A percentile compares a stretch with the other conserved stretches of the same genome.
Conservation (phyloP, 2,797 vertebrate species). For the Loriculus beryllinus region DNA sequence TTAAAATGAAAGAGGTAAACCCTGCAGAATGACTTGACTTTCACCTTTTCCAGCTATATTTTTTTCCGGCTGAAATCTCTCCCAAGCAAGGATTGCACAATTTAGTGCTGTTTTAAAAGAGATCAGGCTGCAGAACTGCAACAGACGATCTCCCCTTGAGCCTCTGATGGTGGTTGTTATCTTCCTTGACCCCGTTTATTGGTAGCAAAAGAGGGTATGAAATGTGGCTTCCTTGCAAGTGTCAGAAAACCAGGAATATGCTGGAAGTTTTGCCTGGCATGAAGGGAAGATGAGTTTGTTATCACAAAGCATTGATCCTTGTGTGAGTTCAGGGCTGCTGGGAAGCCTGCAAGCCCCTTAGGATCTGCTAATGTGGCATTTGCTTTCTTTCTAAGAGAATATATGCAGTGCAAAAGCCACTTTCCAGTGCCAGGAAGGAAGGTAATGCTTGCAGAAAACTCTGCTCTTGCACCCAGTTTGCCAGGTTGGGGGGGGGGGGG, state of each 20-base stretch:
- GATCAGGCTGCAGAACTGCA: not conserved
- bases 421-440: not conserved
- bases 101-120: not conserved
- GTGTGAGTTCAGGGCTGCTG: not conserved
- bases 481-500: not conserved
- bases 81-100: not conserved
- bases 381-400: not conserved
- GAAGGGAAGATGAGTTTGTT: not conserved
- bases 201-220: not conserved
- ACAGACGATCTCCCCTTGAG: not conserved
- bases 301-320: not conserved
- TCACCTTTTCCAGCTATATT: not conserved
- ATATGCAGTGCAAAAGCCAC: not conserved
- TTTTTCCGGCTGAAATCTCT: not conserved
- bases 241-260: not conserved
- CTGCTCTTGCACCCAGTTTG: not conserved
- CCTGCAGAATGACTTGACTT: not conserved
- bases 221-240: not conserved
- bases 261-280: not conserved
- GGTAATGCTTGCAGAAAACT: not conserved
- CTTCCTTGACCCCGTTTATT: not conserved
- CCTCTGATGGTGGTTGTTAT: not conserved
- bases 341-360: not conserved
- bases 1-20: not conserved
- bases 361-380: not conserved